A percentile compares a stretch with the other conserved stretches of the same genome.
phyloP scores from a whole-genome alignment of 2,113 vertebrate genomes.

The Dipodomys spectabilis region DNA sequence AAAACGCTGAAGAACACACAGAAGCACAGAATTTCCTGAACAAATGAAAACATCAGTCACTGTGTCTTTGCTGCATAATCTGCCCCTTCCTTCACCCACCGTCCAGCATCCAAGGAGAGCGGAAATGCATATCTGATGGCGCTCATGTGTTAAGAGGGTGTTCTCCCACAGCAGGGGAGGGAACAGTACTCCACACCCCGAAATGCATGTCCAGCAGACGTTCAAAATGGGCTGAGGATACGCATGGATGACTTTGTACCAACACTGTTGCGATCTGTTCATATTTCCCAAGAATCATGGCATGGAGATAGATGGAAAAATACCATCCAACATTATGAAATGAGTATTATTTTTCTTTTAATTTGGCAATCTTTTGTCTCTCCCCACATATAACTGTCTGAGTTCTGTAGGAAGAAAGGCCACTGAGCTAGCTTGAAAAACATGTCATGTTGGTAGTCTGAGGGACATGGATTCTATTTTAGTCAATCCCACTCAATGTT shows the following conservation, averaged over 20 bases:
- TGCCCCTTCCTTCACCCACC: not conserved
- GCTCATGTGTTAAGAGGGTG: not conserved
- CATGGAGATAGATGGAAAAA: too few relatives aligned
- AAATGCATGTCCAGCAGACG: not conserved
- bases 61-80: not conserved
- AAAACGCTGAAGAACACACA: not conserved
- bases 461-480: not conserved
- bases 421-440: not conserved
- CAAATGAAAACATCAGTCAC: not conserved
- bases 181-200: not conserved
- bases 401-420: not conserved
- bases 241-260: not conserved
- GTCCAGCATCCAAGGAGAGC: not conserved
- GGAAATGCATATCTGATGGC: not conserved
- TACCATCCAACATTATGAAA: not conserved
- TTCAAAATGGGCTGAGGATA: not conserved
- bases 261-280: not conserved
- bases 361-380: not conserved
- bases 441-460: not conserved
- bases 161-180: not conserved
- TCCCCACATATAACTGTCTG: conserved; percentile 26
- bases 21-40: not conserved
- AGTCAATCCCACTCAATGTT: not conserved
- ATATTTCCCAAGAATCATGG: not conserved
- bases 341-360: not conserved